These are phyloP conservation scores for Exaiptasia diaphana DNA, from an alignment of 64 coral and sea anemone genomes.

Conservation along the genomic window DNA sequence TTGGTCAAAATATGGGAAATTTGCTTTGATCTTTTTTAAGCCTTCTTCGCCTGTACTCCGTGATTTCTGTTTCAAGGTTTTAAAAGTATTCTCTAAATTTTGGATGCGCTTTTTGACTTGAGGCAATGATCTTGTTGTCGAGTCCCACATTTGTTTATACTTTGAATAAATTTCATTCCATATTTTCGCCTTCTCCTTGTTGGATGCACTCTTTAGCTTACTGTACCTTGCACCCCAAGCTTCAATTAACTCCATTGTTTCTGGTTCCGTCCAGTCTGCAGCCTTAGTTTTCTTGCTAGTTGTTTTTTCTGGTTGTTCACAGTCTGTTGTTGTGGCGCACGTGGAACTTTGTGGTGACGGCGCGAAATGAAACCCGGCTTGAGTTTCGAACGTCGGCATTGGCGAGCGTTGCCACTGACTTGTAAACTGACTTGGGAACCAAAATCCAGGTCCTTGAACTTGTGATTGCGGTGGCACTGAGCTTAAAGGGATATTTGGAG, in stretches of 20 bases:
- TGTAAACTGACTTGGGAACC: no score
- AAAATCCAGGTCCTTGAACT: no score
- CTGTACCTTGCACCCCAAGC: conserved; percentile 33
- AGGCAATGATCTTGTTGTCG: conserved; percentile 18
- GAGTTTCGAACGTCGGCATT: no score
- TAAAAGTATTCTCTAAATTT: conserved; percentile 47
- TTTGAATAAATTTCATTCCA: conserved; percentile 60
- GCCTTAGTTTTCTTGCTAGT: conserved; percentile 17
- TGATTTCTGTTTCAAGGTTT: conserved; percentile 18
- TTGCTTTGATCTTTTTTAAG: conserved; percentile 36
- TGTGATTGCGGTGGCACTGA: no score
- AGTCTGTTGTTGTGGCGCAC: not conserved
- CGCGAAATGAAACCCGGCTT: not conserved
- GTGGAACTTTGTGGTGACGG: not conserved
- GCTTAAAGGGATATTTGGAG: no score
- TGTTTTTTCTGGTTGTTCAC: not conserved
- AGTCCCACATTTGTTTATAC: conserved; percentile 28
- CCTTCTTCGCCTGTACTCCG: conserved; percentile 28
- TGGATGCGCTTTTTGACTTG: conserved; percentile 45
- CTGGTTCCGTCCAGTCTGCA: conserved; percentile 30
- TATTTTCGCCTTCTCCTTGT: conserved; percentile 20
- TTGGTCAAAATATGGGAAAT: conserved; percentile 46
- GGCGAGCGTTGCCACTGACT: no score
- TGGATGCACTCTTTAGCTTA: conserved; percentile 18
- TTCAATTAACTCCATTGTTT: conserved; percentile 32